phyloP scores from a whole-genome alignment of 2,797 vertebrate genomes.

The Coilia nasus region DNA sequence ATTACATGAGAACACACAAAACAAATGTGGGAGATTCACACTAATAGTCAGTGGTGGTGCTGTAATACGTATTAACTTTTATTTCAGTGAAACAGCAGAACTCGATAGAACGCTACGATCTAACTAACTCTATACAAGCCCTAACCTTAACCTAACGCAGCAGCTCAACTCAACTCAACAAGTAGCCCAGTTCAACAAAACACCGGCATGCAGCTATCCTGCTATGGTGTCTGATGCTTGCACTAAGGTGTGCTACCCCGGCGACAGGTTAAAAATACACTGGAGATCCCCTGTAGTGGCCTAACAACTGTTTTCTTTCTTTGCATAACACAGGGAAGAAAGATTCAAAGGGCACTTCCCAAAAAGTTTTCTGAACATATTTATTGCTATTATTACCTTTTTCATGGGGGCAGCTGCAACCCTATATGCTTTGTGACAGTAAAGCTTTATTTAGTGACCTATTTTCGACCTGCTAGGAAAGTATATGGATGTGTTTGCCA shows the following conservation, averaged over 20 bases:
- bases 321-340: not conserved
- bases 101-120: no score
- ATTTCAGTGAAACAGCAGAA: not conserved
- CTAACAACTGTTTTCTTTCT: not conserved
- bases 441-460: conserved; percentile 47
- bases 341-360: not conserved
- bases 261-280: not conserved
- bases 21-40: not conserved
- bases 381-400: conserved; percentile 51
- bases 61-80: no score
- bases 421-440: conserved; percentile 41
- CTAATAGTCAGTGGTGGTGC: not conserved
- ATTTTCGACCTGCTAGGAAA: conserved; percentile 71
- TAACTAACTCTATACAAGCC: no score
- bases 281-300: not conserved
- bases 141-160: no score
- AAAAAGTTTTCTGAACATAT: not conserved
- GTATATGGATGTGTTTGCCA: conserved; percentile 44
- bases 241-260: not conserved
- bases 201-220: no score
- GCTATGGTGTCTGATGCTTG: not conserved
- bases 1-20: not conserved
- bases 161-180: no score
- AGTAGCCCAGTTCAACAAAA: no score
- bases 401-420: conserved; percentile 58